Conservation (phyloP, 2,113 vertebrate species). For the Pelvicachromis taeniatus region DNA sequence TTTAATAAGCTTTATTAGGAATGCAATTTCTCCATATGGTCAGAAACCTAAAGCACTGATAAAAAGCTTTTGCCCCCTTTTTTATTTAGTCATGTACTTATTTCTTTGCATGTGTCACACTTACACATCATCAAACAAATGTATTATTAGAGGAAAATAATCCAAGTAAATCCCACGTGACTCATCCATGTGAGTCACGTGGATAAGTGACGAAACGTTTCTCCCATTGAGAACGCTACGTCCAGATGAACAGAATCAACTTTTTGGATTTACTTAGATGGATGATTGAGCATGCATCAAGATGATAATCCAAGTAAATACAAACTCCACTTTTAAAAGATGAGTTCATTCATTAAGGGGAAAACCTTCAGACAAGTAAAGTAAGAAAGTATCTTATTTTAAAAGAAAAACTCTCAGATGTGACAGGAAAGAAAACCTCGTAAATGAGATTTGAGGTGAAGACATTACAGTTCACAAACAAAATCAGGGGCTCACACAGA, state of each 20-base stretch:
- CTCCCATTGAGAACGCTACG: no score
- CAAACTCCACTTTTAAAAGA: no score
- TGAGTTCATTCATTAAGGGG: background rate
- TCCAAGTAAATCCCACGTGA: background rate
- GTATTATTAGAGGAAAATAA: background rate
- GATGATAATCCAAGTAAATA: background rate
- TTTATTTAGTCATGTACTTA: background rate
- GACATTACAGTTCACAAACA: background rate
- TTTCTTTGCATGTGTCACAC: background rate
- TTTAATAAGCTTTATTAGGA: background rate
- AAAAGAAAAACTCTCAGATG: background rate
- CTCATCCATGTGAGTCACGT: no score
- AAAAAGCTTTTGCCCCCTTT: background rate
- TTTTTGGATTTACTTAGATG: no score
- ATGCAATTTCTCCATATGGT: background rate
- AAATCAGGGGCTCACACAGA: background rate
- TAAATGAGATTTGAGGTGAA: background rate
- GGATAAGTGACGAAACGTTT: no score
- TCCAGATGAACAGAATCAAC: no score
- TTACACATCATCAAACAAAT: background rate
- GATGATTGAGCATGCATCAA: no score
- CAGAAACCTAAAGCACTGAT: background rate
- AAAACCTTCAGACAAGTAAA: background rate
- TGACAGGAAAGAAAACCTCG: background rate
- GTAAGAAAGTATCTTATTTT: background rate